Base-by-base conservation (phyloP, 2,888 invertebrate genomes). In the Pediacus dermestoides region DNA sequence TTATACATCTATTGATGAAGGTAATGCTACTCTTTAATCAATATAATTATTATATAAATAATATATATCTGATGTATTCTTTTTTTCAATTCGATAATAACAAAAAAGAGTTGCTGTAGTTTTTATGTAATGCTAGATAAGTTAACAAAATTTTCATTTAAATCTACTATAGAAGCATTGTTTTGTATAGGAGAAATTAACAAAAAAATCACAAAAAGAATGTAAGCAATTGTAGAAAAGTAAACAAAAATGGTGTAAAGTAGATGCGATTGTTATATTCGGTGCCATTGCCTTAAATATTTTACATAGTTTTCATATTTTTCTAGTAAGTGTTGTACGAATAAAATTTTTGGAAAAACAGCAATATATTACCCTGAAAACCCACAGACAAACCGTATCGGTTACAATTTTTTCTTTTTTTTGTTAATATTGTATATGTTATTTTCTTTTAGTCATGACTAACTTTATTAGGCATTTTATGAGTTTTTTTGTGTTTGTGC, bases 241-340 rank as follows among this genome's bases (percentile, higher is more conserved):
- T 48, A 40, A 47, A n/a, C n/a, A n/a, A n/a, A n/a, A n/a, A n/a
- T n/a, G n/a, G n/a, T n/a, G n/a, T n/a, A n/a, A 49, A 44, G 38
- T 47, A 46, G 30, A 41, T 46, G 46, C 43, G 44, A 41, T 48
- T 45, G 46, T 50, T 49, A 42, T 52, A 39, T 39, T 51, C 45
- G 54, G 60, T 60, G 60, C 58, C 58, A 61, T 58, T 57, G 54
- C 58, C 58, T 59, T 58, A 53, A 55, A 53, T 47, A 45, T 57
- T 39, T 48, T 53, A 50, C 44, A 55, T 53, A 50, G 44, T 55
- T 61, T 62, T 60, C 55, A 57, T 63, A 63, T 60, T 61, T 64
- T 63, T 61, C 52, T 61, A 61, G 57, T 51, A 47, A 49, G 46
- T 39, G 33, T 39, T 37, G 32, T 40, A 47, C 44, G 39, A 48